Base-by-base conservation (phyloP, 2,888 invertebrate genomes). In the Subacronicta megacephala region DNA sequence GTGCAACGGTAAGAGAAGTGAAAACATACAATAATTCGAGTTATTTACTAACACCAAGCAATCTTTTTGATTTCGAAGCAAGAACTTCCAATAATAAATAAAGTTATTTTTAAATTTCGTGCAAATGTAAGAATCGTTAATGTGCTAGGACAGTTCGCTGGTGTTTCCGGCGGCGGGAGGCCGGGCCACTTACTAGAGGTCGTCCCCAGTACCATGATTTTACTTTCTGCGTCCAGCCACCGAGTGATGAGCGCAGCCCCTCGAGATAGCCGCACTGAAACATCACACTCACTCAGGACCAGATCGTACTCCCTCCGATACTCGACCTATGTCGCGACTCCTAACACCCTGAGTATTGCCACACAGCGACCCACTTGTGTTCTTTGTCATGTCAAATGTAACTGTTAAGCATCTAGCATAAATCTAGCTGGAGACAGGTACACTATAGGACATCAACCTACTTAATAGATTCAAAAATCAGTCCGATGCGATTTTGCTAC, bases 171-270 rank as follows among this genome's bases (percentile, higher is more conserved):
- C 87, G 89, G 85, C 85, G 82, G 81, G 85, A 87, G 87, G 88
- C 89, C 90, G 90, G 89, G 90, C 87, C 95, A 98, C 98, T 98
- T 98, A 98, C 98, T 96, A 98, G 97, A 97, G 98, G 98, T 96
- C 97, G 96, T 96, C 98, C 98, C 98, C 98, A 98, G 97, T 98
- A 98, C 98, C 98, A 98, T 95, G 98, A 98, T 96, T 98, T 98
- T 95, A 98, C 97, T 96, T 97, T 97, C 96, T 98, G 97, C 95
- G 98, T 98, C 96, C 97, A 97, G 96, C 98, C 98, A 96, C 97
- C 98, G 95, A 98, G 97, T 96, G 97, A 97, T 95, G 97, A 97
- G 95, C 97, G 97, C 95, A 98, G 97, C 95, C 98, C 97, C 96
- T 97, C 97, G 95, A 97, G 96, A 96, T 97, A 97, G 95, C 97